These are phyloP conservation scores for Sylvilagus bachmani DNA, from an alignment of 2,113 vertebrate species.

Conservation along the genomic window DNA sequence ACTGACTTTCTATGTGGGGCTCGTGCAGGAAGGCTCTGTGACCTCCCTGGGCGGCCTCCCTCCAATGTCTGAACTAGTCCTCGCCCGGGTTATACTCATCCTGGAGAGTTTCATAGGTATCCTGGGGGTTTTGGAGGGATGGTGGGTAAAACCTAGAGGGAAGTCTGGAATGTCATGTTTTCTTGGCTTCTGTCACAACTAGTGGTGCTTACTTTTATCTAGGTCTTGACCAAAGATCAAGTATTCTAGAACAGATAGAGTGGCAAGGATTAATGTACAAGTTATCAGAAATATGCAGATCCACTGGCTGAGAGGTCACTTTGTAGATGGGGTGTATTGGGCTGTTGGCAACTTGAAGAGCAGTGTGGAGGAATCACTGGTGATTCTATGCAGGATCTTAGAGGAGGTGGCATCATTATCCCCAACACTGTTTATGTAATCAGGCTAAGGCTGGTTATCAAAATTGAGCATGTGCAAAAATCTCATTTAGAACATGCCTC, in stretches of 20 bases:
- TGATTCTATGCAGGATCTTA: neutral
- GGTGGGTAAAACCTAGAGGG: neutral
- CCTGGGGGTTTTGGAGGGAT: neutral
- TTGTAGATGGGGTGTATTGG: neutral
- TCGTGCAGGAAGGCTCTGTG: neutral
- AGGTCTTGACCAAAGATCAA: neutral
- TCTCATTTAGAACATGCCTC: neutral
- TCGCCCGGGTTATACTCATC: neutral
- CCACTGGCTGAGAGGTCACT: neutral
- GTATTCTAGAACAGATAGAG: neutral
- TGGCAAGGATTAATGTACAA: neutral
- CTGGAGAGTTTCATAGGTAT: neutral
- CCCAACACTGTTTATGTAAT: rapidly evolving
- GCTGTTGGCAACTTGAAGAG: neutral
- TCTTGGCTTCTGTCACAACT: neutral
- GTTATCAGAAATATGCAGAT: neutral
- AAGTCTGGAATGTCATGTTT: neutral
- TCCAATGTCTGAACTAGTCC: neutral
- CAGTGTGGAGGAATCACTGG: neutral
- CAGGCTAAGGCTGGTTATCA: neutral
- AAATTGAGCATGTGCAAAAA: rapidly evolving
- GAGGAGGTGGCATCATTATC: neutral
- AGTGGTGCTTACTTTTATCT: neutral
- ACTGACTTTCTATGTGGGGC: neutral
- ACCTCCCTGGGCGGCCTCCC: neutral